A percentile compares a stretch with the other conserved stretches of the same genome.
These are phyloP conservation scores for Xiphophorus maculatus DNA, from an alignment of 2,113 vertebrate genomes.

Conservation along the genomic window DNA sequence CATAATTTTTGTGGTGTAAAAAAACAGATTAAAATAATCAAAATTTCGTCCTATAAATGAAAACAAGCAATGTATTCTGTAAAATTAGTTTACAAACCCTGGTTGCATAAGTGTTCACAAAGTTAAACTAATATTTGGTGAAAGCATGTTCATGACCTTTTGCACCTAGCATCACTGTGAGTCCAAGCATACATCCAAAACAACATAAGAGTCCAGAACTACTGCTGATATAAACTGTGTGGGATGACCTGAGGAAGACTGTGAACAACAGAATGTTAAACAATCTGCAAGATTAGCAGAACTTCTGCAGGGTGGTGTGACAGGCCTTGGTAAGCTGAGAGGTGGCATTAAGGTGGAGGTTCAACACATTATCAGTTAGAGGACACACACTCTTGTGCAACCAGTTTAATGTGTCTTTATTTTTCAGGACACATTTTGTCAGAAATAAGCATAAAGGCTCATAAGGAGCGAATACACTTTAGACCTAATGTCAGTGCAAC, in stretches of 20 bases:
- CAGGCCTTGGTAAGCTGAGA: too few species aligned
- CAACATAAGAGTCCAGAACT: not conserved
- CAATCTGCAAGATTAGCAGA: too few species aligned
- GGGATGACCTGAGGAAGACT: not conserved
- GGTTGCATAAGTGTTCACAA: not conserved
- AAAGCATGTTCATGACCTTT: too few species aligned
- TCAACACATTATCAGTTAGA: too few species aligned
- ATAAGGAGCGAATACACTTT: not conserved
- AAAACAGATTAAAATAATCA: not conserved
- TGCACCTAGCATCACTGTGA: not conserved
- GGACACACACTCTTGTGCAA: not conserved
- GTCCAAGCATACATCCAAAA: too few species aligned
- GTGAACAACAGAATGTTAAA: too few species aligned
- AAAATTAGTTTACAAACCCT: too few species aligned
- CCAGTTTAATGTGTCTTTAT: not conserved
- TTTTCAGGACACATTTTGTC: not conserved
- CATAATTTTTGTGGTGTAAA: not conserved
- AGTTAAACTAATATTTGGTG: not conserved
- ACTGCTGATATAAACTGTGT: not conserved
- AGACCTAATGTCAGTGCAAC: constrained; percentile 43
- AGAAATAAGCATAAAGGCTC: not conserved
- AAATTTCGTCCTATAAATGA: not conserved
- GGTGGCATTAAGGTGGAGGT: not conserved
- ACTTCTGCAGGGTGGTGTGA: too few species aligned
- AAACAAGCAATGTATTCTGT: too few species aligned